Percentiles rank a stretch among this genome's conserved stretches.
Evolutionary conservation across 2,888 invertebrate genomes (phyloP).

Genomic region (Rhodophaea formosa): DNA sequence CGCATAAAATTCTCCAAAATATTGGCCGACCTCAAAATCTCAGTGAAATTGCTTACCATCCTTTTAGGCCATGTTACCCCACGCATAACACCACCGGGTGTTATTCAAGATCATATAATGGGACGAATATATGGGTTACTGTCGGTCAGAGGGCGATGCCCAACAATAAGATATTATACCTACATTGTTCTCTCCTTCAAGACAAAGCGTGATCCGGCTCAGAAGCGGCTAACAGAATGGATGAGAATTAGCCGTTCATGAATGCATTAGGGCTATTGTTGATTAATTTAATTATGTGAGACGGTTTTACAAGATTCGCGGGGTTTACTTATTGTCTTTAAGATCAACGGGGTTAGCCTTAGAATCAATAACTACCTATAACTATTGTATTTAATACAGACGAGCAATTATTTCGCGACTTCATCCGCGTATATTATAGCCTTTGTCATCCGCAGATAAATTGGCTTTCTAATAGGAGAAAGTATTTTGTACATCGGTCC

Average conservation of each 20-base stretch:
- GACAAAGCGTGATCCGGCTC: constrained; percentile 43
- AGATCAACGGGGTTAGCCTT: not conserved
- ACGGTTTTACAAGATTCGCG: constrained; percentile 12
- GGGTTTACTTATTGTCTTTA: not conserved
- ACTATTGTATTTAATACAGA: too few relatives aligned
- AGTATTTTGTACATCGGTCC: too few relatives aligned
- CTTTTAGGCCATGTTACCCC: constrained; percentile 16
- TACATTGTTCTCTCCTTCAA: constrained; percentile 46
- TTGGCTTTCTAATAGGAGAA: too few relatives aligned
- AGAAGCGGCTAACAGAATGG: constrained; percentile 21
- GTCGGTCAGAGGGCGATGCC: constrained; percentile 67
- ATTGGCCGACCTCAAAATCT: not conserved
- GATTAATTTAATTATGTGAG: constrained; percentile 19
- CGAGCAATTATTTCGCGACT: too few relatives aligned
- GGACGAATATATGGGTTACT: constrained; percentile 71
- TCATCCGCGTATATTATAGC: too few relatives aligned
- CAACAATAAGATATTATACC: constrained; percentile 64
- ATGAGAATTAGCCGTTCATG: constrained; percentile 26
- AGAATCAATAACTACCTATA: not conserved
- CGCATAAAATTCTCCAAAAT: too few relatives aligned
- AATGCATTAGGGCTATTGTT: constrained; percentile 22
- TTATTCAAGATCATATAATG: constrained; percentile 73
- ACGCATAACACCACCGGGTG: constrained; percentile 31
- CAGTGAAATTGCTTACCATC: not conserved
- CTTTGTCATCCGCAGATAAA: too few relatives aligned